A percentile compares a stretch with the other conserved stretches of the same genome.
phyloP scores from a whole-genome alignment of 2,113 vertebrate species.

The cattle (Bos taurus) region ARS-UCD2.0 NC_037329.1:129824001-129824500 shows the following conservation, averaged over 20 bases:
- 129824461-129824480: background rate
- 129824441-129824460: background rate
- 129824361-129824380: background rate
- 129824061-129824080: background rate
- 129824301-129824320: background rate
- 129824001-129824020: background rate
- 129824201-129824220: background rate
- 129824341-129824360: background rate
- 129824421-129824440: background rate
- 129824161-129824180: background rate
- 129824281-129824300: constrained; percentile 24
- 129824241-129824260: constrained; percentile 15
- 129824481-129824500: background rate
- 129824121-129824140: background rate
- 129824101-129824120: background rate
- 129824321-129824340: constrained; percentile 19
- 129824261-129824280: background rate
- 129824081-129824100: background rate
- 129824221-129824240: background rate
- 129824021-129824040: background rate
- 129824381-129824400: background rate
- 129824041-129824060: background rate
- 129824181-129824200: background rate
- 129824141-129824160: background rate
- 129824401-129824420: background rate